Base-by-base conservation (phyloP, 2,113 vertebrate genomes). In the Urocitellus parryii region DNA sequence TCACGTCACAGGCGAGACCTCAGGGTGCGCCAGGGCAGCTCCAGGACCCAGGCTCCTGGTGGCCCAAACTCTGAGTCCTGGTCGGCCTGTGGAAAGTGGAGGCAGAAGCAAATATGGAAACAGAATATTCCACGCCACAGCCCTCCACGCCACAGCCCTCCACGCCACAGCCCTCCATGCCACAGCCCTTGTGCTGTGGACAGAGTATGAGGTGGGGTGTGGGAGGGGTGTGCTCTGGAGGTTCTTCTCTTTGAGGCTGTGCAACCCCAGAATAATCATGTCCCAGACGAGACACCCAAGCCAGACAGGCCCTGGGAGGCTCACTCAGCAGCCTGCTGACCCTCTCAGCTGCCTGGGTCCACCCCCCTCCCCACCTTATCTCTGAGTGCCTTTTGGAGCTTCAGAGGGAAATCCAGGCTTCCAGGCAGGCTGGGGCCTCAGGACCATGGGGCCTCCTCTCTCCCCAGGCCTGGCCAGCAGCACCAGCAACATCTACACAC, bases 401-500 rank as follows among this genome's bases (percentile, higher is more conserved):
- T 72, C 77, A 32, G 17, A 83, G 1, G 2, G 39, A 74, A 63
- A 34, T 58, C 16, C 68, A 1, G 29, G 77, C 39, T 11, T 16
- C 82, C 73, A 45, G 3, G 20, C 0, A 0, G 68, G 32, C 22
- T 13, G 13, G 83, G 11, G 67, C 70, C 68, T 53, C 86, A 13
- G 51, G 34, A 17, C 25, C 34, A n/a, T 1, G 3, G 2, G 7
- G 58, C 90, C 58, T 39, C 78, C 37, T 92, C 63, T 92, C 77
- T 77, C 94, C 39, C 0, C 93, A 99, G 99, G 99, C 8, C 96
- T 99, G 97, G 98, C 98, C 97, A 99, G 99, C 94, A 99, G 99
- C 91, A 99, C 99, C 25, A 99, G 99, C 81, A 99, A 99, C 94
- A 99, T 99, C 96, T 99, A 99, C 65, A 98, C 98, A 0, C 99